Base-by-base conservation (phyloP, 2,797 vertebrate species). In the Phalanger gymnotis region DNA sequence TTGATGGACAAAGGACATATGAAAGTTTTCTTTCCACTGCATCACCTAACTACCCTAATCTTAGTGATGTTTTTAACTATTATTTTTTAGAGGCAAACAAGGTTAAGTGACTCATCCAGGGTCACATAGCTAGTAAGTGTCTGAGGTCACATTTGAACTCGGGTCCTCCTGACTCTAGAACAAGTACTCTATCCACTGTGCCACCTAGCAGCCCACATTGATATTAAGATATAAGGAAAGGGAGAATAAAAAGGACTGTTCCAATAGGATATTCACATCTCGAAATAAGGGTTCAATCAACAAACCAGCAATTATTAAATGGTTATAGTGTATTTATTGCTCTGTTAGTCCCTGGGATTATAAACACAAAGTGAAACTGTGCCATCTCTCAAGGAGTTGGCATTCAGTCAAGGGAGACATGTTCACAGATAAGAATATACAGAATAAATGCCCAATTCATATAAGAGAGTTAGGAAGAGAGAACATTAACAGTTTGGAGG, bases 321-420 rank as follows among this genome's bases (percentile, higher is more conserved):
- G 2, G 31, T 81, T 27, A 61, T 19, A 10, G 2, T 47, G 2
- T 25, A 22, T 81, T 47, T 81, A 25, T 25, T 10, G 0, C 5
- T 81, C n/a, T 47, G 9, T 81, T 47, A 81, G 19, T 47, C 19
- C 10, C 5, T 40, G 34, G 61, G 34, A 19, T n/a, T 40, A 66
- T 14, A 16, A n/a, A 61, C 13, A 9, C 34, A 16, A 16, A n/a
- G 14, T 66, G 61, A n/a, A 66, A n/a, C 34, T 19, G 10, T 31
- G 0, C 34, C n/a, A 9, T 13, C 1, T 47, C 19, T 47, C 61
- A n/a, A n/a, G 1, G n/a, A 47, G 9, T 1, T 10, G 7, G 47
- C 66, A 9, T 81, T 40, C 2, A 47, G 3, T 47, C 7, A 47
- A 0, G 5, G 34, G 2, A 81, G 19, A 47, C 7, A 2, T 25